Base-by-base conservation (phyloP, 1,140 invertebrate species). In the Polypedilum pembai region DNA sequence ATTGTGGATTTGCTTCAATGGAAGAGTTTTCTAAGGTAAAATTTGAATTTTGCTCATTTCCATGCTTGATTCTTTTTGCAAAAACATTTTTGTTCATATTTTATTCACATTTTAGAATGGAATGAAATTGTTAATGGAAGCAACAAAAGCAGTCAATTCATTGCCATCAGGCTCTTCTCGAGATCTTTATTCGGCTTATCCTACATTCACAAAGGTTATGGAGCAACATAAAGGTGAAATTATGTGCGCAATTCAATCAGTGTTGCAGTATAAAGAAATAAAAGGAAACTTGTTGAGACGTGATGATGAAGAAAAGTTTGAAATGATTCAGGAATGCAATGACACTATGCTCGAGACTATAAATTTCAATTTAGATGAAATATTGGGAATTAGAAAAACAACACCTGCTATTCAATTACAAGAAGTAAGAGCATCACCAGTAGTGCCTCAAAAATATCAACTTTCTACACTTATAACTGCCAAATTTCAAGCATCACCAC, bases 341-440 rank as follows among this genome's bases (percentile, higher is more conserved):
- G 92, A 94, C 82, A 84, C 87, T 33, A 85, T 94, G n/a, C 81
- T 94, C n/a, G 93, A 95, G 79, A 85, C 88, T 80, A 88, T 92
- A 41, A 91, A 91, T 79, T 87, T 87, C 79, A 83, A 83, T 76
- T 85, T 94, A 77, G 91, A 94, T 81, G 87, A 91, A 79, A 87
- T 90, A 41, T 85, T 85, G 79, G 92, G 92, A 0, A 82, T 90
- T 18, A 85, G 84, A 75, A 88, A 86, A 76, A 85, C 86, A 76
- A 77, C 85, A 73, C 84, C 87, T 77, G 82, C 83, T 74, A 77
- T 87, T 74, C 79, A 85, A 76, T 77, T 85, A 40, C 80, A 78
- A 77, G 80, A 76, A 69, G 18, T 77, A 12, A 73, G 74, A 56
- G 24, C 41, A 33, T 15, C 24, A 15, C 56, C 41, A 75, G 15